Evolutionary conservation across 2,113 vertebrate genomes (phyloP).

Genomic region (Brachyhypopomus occidentalis): DNA sequence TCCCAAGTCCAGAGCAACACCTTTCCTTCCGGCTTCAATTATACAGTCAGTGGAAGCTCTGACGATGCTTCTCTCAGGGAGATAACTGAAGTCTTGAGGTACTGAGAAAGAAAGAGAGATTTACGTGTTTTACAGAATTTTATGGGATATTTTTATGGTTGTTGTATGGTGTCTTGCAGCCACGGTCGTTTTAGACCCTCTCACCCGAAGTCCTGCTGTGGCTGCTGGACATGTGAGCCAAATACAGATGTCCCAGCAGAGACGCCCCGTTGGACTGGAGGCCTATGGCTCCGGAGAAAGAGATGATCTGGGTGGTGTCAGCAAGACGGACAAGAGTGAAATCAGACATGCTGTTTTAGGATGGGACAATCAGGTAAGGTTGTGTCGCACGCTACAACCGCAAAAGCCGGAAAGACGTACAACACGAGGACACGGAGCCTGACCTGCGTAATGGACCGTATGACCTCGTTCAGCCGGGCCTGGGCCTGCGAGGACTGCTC

Average conservation of each 20-base stretch:
- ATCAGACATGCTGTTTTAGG: not conserved
- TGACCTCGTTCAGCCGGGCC: constrained; percentile 86
- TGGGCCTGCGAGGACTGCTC: constrained; percentile 86
- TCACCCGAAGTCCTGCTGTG: constrained; percentile 87
- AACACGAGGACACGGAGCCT: too few relatives aligned
- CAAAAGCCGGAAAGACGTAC: too few relatives aligned
- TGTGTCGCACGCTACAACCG: too few relatives aligned
- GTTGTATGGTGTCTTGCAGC: not conserved
- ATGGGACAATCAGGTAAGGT: not conserved
- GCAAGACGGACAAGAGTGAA: not conserved
- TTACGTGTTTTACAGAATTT: not conserved
- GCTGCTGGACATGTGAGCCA: constrained; percentile 82
- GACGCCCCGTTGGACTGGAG: constrained; percentile 91
- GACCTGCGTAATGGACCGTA: constrained; percentile 88
- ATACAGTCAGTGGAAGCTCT: constrained; percentile 80
- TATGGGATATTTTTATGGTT: not conserved
- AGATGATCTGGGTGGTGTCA: constrained; percentile 76
- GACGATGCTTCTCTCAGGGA: constrained; percentile 89
- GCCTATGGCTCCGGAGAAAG: constrained; percentile 87
- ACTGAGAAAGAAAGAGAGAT: constrained; percentile 69
- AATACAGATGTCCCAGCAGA: constrained; percentile 86
- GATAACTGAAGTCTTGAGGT: constrained; percentile 90
- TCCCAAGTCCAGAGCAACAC: constrained; percentile 61
- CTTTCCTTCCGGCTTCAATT: constrained; percentile 87
- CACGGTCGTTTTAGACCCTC: not conserved